Base-by-base conservation (phyloP, 2,888 invertebrate species). In the Carabus problematicus region DNA sequence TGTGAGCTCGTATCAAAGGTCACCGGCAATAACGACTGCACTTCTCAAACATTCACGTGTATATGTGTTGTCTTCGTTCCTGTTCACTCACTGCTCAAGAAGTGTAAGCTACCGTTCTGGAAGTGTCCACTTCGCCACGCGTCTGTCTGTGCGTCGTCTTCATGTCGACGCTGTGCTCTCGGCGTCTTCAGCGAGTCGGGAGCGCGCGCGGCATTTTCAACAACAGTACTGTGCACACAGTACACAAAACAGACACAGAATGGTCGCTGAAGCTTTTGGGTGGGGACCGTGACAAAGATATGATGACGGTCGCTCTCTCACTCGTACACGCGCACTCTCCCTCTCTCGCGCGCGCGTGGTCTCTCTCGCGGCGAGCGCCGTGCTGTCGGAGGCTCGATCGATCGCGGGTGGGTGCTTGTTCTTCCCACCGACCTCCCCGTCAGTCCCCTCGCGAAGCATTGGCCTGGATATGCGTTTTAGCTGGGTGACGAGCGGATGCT, bases 101-200 rank as follows among this genome's bases (percentile, higher is more conserved):
- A 19, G 56, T 39, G 29, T 12, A 29, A 2, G 56, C 29, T 8
- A 39, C 19, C 39, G 16, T 16, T 16, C 16, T 16, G 52, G 52
- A 52, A 52, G 52, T 52, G 52, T 52, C 18, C 29, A 29, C 16
- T 16, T 9, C 52, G 52, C 52, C 52, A 52, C 9, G 29, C 29
- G 29, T 29, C 3, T 29, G 6, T 29, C 3, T 29, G 29, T 6
- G 29, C 29, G 29, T 29, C 29, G 29, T 29, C 29, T 29, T 29
- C 29, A 29, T 29, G 29, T 29, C 2, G 29, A 29, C 29, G 29
- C 29, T 29, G 19, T 75, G 76, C 78, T 75, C 81, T 82, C 83
- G 83, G 82, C 82, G 79, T 81, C 80, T 78, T 29, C 29, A 76
- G 83, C 83, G 83, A 83, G 79, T 74, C 76, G 76, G 74, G 75